Evolutionary conservation across 2,888 invertebrate species (phyloP).

Genomic region (Luperina nickerlii): DNA sequence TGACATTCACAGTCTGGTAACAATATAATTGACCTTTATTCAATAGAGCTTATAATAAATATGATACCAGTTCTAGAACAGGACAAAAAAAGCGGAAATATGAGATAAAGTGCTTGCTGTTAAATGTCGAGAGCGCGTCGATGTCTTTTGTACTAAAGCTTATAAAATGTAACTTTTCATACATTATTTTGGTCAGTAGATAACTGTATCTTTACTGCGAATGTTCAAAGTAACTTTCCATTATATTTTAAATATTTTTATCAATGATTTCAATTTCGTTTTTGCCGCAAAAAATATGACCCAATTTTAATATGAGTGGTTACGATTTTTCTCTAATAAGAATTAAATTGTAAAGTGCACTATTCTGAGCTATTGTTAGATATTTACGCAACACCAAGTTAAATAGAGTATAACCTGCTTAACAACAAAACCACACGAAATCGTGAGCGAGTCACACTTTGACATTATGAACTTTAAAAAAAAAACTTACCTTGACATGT

Average conservation of each 20-base stretch:
- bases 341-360: slow-evolving; percentile 27
- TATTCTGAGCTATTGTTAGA: slow-evolving; percentile 21
- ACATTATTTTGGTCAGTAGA: background rate
- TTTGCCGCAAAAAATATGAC: slow-evolving; percentile 20
- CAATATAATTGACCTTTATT: slow-evolving; percentile 54
- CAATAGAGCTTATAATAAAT: slow-evolving; percentile 28
- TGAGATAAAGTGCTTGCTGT: background rate
- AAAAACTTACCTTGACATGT: slow-evolving; percentile 86
- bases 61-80: slow-evolving; percentile 44
- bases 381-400: slow-evolving; percentile 30
- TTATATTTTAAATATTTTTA: background rate
- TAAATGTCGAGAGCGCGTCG: slow-evolving; percentile 71
- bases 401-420: slow-evolving; percentile 42
- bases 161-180: background rate
- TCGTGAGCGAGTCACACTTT: slow-evolving; percentile 48
- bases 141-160: slow-evolving; percentile 74
- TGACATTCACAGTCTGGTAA: slow-evolving; percentile 42
- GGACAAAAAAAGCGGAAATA: slow-evolving; percentile 33
- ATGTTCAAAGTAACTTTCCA: background rate
- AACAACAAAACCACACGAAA: slow-evolving; percentile 39
- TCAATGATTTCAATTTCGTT: background rate
- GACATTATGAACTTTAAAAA: slow-evolving; percentile 54
- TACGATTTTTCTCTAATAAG: slow-evolving; percentile 11
- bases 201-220: background rate
- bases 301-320: slow-evolving; percentile 6